Percentiles rank a stretch among this genome's conserved stretches.
phyloP scores from a whole-genome alignment of 2,888 invertebrate genomes.

The Urechis unicinctus region DNA sequence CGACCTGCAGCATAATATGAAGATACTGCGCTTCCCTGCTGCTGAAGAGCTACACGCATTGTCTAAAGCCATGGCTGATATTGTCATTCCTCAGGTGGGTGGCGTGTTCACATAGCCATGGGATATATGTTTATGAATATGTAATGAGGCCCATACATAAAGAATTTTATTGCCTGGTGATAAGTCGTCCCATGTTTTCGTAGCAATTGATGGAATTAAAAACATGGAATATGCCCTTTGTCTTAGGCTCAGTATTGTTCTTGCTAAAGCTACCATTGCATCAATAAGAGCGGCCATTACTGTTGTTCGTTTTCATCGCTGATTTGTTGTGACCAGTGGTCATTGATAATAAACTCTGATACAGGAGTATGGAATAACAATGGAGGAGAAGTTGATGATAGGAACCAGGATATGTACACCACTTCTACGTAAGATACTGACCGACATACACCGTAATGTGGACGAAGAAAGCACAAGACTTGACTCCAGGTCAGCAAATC shows the following conservation, averaged over 20 bases:
- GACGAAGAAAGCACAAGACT: slow-evolving; percentile 91
- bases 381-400: slow-evolving; percentile 91
- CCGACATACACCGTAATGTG: slow-evolving; percentile 70
- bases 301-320: no score
- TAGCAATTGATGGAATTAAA: no score
- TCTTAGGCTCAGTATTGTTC: no score
- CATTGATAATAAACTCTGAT: not conserved
- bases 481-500: slow-evolving; percentile 73
- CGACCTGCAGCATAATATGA: slow-evolving; percentile 95
- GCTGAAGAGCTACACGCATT: slow-evolving; percentile 67
- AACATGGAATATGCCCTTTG: no score
- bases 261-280: no score
- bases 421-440: slow-evolving; percentile 85
- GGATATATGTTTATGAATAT: no score
- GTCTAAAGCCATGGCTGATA: slow-evolving; percentile 94
- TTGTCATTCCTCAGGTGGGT: slow-evolving; percentile 92
- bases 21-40: slow-evolving; percentile 70
- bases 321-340: no score
- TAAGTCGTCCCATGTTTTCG: no score
- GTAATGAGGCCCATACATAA: no score
- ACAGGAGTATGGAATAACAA: slow-evolving; percentile 91
- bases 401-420: slow-evolving; percentile 97
- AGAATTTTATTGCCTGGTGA: no score
- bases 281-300: no score
- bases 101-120: slow-evolving; percentile 7